phyloP scores from a whole-genome alignment of 2,888 invertebrate genomes.

The Conchocele bisecta region DNA sequence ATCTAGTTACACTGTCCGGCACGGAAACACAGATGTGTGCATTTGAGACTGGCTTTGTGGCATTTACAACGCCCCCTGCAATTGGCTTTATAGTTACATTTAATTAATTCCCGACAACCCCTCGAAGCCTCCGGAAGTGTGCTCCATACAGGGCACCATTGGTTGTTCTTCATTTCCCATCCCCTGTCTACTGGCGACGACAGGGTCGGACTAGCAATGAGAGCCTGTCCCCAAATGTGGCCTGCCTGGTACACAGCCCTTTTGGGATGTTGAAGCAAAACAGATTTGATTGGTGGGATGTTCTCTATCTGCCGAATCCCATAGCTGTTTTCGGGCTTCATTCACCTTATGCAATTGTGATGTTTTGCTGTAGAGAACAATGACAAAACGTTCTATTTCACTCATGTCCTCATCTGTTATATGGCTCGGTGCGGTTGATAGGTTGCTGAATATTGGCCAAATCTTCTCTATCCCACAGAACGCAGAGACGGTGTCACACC shows the following conservation, averaged over 20 bases:
- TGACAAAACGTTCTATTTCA: slow-evolving; percentile 40
- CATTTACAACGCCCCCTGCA: slow-evolving; percentile 15
- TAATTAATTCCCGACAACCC: slow-evolving; percentile 14
- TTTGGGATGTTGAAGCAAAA: slow-evolving; percentile 40
- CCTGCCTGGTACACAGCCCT: slow-evolving; percentile 44
- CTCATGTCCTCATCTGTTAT: slow-evolving; percentile 31
- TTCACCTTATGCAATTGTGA: slow-evolving; percentile 37
- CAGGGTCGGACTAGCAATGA: not conserved
- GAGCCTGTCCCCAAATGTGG: slow-evolving; percentile 22
- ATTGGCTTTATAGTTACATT: slow-evolving; percentile 8
- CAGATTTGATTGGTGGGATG: slow-evolving; percentile 43
- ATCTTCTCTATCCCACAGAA: slow-evolving; percentile 53
- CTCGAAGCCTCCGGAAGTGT: not conserved
- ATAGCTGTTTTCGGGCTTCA: slow-evolving; percentile 44
- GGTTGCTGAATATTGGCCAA: slow-evolving; percentile 19
- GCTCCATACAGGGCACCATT: slow-evolving; percentile 16
- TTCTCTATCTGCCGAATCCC: slow-evolving; percentile 48
- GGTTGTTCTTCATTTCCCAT: not conserved
- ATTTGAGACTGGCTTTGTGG: not conserved
- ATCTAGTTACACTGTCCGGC: not conserved
- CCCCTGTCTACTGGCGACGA: not conserved
- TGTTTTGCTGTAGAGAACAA: slow-evolving; percentile 52
- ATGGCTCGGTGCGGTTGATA: not conserved
- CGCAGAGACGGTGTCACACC: slow-evolving; percentile 51
- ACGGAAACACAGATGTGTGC: not conserved